These are phyloP conservation scores for Nycticorax nycticorax DNA, from an alignment of 2,113 vertebrate genomes.

Conservation along the genomic window DNA sequence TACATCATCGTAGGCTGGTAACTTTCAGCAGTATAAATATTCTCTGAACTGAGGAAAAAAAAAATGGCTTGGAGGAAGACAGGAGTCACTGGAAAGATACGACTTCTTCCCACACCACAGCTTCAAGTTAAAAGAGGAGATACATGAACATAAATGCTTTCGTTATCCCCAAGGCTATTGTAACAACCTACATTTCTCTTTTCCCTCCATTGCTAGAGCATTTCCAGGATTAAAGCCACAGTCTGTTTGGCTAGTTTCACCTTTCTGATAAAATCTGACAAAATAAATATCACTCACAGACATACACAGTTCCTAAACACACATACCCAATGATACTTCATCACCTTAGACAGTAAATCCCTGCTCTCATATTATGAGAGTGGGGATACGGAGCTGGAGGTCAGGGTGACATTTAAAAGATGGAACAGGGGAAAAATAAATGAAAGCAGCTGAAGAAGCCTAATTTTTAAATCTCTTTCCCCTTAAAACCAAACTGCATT, in stretches of 20 bases:
- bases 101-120: not conserved
- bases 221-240: not conserved
- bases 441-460: not conserved
- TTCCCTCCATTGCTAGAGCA: not conserved
- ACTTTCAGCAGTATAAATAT: not conserved
- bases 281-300: not conserved
- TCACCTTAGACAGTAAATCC: not conserved
- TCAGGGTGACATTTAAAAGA: not conserved
- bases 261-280: not conserved
- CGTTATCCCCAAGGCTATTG: accelerated
- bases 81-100: not conserved
- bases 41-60: not conserved
- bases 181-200: not conserved
- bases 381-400: not conserved
- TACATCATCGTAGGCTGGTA: not conserved
- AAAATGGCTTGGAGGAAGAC: not conserved
- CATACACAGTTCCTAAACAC: not conserved
- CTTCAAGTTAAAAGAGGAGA: not conserved
- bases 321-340: not conserved
- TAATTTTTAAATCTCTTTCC: not conserved
- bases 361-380: not conserved
- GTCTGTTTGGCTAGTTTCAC: not conserved
- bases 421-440: not conserved
- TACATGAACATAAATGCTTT: not conserved
- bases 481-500: not conserved